These are phyloP conservation scores for Pipistrellus pipistrellus DNA, from an alignment of 2,797 vertebrate genomes.

Conservation along the genomic window DNA sequence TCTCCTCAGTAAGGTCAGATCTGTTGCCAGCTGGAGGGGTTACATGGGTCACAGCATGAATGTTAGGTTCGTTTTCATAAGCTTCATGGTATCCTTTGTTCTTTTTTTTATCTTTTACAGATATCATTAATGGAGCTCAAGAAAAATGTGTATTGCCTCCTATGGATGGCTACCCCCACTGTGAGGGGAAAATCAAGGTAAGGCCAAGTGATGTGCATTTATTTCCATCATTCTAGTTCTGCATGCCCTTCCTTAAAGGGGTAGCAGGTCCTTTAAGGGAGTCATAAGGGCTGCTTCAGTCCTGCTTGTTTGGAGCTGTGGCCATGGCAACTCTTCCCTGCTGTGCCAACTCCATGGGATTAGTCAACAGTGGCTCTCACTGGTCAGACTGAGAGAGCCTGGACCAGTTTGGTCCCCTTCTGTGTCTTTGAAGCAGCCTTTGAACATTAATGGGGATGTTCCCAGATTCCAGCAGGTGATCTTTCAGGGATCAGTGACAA, in stretches of 20 bases:
- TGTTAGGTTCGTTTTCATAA: neutral
- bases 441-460: neutral
- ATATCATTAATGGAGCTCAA: conserved; percentile 98
- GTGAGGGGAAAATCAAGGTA: conserved; percentile 98
- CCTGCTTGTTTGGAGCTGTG: neutral
- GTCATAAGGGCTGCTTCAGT: neutral
- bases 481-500: neutral
- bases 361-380: neutral
- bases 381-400: neutral
- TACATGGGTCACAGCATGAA: neutral
- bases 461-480: neutral
- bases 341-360: neutral
- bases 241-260: neutral
- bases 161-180: conserved; percentile 99
- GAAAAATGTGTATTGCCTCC: conserved; percentile 98
- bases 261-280: neutral
- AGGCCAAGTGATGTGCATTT: conserved; percentile 23
- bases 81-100: conserved; percentile 59
- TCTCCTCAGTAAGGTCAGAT: neutral
- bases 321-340: neutral
- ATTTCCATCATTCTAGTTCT: neutral
- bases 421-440: neutral
- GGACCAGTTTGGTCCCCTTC: neutral
- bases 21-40: neutral
- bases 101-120: conserved; percentile 87